Evolutionary conservation across 2,888 invertebrate species (phyloP).

Genomic region (Nemurella pictetii): DNA sequence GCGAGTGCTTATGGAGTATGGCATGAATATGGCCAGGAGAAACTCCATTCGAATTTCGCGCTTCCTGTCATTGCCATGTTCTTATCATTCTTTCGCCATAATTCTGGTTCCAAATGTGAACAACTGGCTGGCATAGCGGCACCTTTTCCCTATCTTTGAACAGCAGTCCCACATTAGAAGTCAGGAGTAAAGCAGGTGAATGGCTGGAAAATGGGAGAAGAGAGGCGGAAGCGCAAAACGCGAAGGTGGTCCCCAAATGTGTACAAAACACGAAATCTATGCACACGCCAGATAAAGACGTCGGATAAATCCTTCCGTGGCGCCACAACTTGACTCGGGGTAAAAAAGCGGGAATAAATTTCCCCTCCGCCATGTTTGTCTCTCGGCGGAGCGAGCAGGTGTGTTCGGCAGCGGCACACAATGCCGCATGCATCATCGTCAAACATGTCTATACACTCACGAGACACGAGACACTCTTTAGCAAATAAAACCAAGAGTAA

Average conservation of each 20-base stretch:
- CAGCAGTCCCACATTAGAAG: too few relatives aligned
- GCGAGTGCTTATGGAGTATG: too few relatives aligned
- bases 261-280: not conserved
- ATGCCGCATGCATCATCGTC: not conserved
- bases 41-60: too few relatives aligned
- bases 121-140: too few relatives aligned
- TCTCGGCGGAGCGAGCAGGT: not conserved
- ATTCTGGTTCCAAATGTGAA: too few relatives aligned
- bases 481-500: too few relatives aligned
- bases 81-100: too few relatives aligned
- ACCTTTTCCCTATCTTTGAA: too few relatives aligned
- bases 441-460: not conserved
- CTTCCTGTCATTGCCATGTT: too few relatives aligned
- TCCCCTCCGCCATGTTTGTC: not conserved
- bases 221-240: not conserved
- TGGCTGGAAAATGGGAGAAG: not conserved
- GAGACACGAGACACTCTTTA: not conserved
- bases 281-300: not conserved
- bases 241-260: not conserved
- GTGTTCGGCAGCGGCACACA: not conserved
- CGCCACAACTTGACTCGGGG: not conserved
- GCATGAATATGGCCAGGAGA: too few relatives aligned
- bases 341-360: not conserved
- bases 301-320: not conserved
- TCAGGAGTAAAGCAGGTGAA: too few relatives aligned